These are phyloP conservation scores for Coelopa frigida DNA, from an alignment of 1,140 invertebrate species.

Conservation along the genomic window DNA sequence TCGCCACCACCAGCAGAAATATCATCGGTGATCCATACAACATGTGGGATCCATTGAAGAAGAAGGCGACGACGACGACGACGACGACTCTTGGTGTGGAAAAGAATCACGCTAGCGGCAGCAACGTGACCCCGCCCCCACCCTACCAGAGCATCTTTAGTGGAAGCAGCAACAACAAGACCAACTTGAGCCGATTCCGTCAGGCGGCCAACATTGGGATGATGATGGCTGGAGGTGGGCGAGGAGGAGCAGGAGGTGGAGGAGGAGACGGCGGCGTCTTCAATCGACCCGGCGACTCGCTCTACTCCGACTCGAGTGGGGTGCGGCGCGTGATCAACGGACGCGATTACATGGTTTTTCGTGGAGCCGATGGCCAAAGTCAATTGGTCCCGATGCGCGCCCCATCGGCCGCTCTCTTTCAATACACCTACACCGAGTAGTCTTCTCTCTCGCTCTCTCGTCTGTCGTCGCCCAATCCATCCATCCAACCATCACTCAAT, in stretches of 20 bases:
- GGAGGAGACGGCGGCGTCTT: not conserved
- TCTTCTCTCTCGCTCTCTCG: no score
- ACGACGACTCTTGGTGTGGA: no score
- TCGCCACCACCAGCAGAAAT: constrained; percentile 11
- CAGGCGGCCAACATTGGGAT: constrained; percentile 39
- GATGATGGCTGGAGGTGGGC: constrained; percentile 12
- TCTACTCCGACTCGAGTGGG: constrained; percentile 18
- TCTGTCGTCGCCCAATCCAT: no score
- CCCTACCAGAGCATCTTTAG: constrained; percentile 46
- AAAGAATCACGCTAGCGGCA: constrained; percentile 14
- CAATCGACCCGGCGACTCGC: not conserved
- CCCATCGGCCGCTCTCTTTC: constrained; percentile 66
- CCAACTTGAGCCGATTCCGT: constrained; percentile 30
- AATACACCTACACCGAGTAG: constrained; percentile 47
- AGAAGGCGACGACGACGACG: constrained; percentile 16
- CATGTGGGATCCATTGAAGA: constrained; percentile 15
- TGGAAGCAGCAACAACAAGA: constrained; percentile 8
- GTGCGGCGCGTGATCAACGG: constrained; percentile 59
- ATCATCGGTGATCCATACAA: not conserved
- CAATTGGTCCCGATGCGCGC: constrained; percentile 61
- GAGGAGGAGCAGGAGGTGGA: not conserved
- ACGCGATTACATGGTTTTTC: constrained; percentile 62
- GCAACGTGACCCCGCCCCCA: constrained; percentile 45
- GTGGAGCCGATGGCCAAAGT: constrained; percentile 51
- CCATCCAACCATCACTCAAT: no score